Evolutionary conservation across 2,888 invertebrate species (phyloP), one percentile per base, ranked within the genome.

Genomic region (Campoplex capitator): DNA sequence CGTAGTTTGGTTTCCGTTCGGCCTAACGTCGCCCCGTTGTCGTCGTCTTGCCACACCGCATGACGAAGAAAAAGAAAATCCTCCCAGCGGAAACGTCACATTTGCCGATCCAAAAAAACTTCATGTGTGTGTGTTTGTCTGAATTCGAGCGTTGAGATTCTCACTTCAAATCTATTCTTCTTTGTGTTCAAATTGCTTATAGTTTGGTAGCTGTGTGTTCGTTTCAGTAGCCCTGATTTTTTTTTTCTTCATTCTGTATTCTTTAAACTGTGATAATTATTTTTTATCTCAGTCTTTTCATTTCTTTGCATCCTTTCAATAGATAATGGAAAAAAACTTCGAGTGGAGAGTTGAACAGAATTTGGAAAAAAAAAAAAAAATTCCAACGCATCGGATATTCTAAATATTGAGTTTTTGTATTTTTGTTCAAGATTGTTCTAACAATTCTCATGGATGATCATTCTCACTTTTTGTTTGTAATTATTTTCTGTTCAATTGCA

Each of bases 11-110:
- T 88, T 88, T 81, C 89, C 88, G 88, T 88, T 88, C 28, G 85
- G 89, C 85, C 88, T 85, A 54, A 84, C 85, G 82, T 82, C 76
- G 87, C 32, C 51, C 23, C 23, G 73, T 54, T 65, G 81, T 84
- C 87, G 51, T 45, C 35, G 68, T 35, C 68, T 68, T 45, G 68
- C 67, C 56, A 90, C 56, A 90, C 86, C 84, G n/a, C n/a, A 87
- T 85, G 89, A 89, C 82, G 75, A 84, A 89, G 88, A 89, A 90
- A 89, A 90, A 90, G 89, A 51, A 76, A 92, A 92, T 91, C 88
- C 89, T 90, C 88, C 88, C 88, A 84, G 91, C 89, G 90, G 89
- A 92, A 90, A 88, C 88, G 90, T 38, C 38, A 38, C 38, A 38
- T 38, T 38, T 38, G 38, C 84, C 89, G 86, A 82, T 88, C 83